phyloP scores from a whole-genome alignment of 1,140 invertebrate genomes.

The Chymomyza costata region DNA sequence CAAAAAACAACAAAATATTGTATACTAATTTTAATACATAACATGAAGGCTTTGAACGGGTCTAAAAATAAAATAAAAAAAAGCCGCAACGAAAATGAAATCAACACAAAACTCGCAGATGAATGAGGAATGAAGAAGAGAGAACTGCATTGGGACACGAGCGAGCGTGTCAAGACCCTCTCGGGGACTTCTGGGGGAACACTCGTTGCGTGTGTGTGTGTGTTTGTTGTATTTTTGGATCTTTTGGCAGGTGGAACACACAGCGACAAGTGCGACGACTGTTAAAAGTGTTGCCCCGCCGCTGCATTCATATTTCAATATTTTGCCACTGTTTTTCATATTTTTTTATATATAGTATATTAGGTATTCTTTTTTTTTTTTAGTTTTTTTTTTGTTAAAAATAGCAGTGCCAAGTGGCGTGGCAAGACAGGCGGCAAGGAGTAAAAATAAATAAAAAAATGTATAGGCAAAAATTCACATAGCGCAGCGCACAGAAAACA shows the following conservation, averaged over 20 bases:
- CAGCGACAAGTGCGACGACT: constrained; percentile 48
- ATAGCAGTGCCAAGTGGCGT: constrained; percentile 18
- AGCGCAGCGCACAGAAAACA: constrained; percentile 34
- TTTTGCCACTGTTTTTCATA: constrained; percentile 28
- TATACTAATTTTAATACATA: constrained; percentile 73
- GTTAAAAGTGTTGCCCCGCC: constrained; percentile 1
- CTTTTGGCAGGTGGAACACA: constrained; percentile 63
- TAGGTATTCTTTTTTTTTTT: constrained; percentile 12
- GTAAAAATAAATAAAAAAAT: neutral
- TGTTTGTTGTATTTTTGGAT: constrained; percentile 49
- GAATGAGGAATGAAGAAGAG: neutral
- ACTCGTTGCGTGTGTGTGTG: neutral
- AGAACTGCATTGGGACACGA: neutral
- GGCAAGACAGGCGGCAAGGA: too few relatives aligned
- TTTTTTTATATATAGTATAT: too few relatives aligned
- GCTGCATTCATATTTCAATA: constrained; percentile 69
- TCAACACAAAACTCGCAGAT: too few relatives aligned
- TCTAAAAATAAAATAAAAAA: constrained; percentile 50
- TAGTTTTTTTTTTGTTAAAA: constrained; percentile 25
- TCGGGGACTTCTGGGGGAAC: neutral
- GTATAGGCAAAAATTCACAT: neutral
- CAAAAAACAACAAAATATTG: constrained; percentile 72
- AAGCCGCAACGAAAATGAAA: constrained; percentile 15
- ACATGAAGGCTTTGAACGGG: constrained; percentile 62
- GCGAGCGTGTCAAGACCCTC: neutral